A percentile compares a stretch with the other conserved stretches of the same genome.
These are phyloP conservation scores for Heterodera filipjevi DNA, from an alignment of 2,888 invertebrate genomes.

Conservation along the genomic window DNA sequence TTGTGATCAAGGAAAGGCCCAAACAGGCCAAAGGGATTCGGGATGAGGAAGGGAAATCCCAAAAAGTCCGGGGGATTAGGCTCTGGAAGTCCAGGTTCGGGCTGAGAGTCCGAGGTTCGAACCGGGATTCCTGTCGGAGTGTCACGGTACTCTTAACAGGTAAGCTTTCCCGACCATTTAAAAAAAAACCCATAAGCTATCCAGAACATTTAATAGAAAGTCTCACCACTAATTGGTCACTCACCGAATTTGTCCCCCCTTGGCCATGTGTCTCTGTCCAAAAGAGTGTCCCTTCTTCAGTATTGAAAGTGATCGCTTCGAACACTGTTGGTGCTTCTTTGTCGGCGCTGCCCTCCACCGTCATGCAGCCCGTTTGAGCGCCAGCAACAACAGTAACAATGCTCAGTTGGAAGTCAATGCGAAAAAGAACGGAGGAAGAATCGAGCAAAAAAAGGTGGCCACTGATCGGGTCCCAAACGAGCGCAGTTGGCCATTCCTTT, in stretches of 20 bases:
- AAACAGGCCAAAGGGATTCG: too few relatives aligned
- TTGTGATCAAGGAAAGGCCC: too few relatives aligned
- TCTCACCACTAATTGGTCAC: slow-evolving; percentile 24
- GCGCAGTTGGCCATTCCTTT: slow-evolving; percentile 92
- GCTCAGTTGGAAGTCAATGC: slow-evolving; percentile 76
- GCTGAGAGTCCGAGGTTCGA: too few relatives aligned
- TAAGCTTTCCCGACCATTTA: too few relatives aligned
- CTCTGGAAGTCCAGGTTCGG: too few relatives aligned
- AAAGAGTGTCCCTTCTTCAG: slow-evolving; percentile 82
- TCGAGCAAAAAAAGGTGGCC: slow-evolving; percentile 93
- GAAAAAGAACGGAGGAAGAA: slow-evolving; percentile 69
- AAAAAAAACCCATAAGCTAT: not conserved
- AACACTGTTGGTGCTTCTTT: slow-evolving; percentile 64
- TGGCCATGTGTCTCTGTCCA: slow-evolving; percentile 90
- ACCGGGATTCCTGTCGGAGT: too few relatives aligned
- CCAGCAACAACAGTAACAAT: slow-evolving; percentile 86
- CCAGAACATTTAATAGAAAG: not conserved
- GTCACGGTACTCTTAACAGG: too few relatives aligned
- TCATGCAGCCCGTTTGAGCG: slow-evolving; percentile 83
- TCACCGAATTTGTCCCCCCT: slow-evolving; percentile 81
- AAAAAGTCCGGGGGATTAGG: too few relatives aligned
- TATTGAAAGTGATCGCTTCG: slow-evolving; percentile 84
- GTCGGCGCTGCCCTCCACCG: not conserved
- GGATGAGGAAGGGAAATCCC: too few relatives aligned
- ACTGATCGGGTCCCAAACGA: slow-evolving; percentile 89